Conservation (phyloP, 2,888 invertebrate species). For the Athetis lepigone region DNA sequence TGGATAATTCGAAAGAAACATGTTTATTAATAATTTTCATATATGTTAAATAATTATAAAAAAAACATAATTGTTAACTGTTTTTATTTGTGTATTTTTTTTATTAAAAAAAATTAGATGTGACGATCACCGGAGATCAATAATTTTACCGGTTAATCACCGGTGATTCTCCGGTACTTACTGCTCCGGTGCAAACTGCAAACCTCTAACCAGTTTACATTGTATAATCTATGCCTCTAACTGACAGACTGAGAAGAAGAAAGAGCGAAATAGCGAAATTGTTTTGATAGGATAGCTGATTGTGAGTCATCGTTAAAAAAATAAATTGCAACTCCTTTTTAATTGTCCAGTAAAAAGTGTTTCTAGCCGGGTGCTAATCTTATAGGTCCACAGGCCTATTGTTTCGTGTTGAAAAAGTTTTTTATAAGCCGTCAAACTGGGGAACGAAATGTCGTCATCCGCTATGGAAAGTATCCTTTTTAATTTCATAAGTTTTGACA, state of each 20-base stretch:
- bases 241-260: constrained; percentile 41
- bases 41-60: too few relatives aligned
- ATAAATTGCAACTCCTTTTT: constrained; percentile 41
- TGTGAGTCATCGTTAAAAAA: constrained; percentile 64
- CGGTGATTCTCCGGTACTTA: too few relatives aligned
- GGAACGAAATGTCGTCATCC: constrained; percentile 96
- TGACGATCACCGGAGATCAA: too few relatives aligned
- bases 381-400: constrained; percentile 62
- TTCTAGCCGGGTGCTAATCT: constrained; percentile 58
- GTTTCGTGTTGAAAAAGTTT: constrained; percentile 70
- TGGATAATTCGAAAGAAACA: too few relatives aligned
- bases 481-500: constrained; percentile 59
- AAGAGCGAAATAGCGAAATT: constrained; percentile 28
- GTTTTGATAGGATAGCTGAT: constrained; percentile 55
- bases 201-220: too few relatives aligned
- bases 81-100: too few relatives aligned
- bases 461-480: constrained; percentile 98
- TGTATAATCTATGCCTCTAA: too few relatives aligned
- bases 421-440: constrained; percentile 91
- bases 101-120: too few relatives aligned
- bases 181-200: too few relatives aligned
- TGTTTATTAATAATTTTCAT: too few relatives aligned
- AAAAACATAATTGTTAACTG: too few relatives aligned
- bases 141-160: too few relatives aligned
- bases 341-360: constrained; percentile 30